These are phyloP conservation scores for Micromesistius poutassou DNA, from an alignment of 2,797 vertebrate genomes.

Conservation along the genomic window DNA sequence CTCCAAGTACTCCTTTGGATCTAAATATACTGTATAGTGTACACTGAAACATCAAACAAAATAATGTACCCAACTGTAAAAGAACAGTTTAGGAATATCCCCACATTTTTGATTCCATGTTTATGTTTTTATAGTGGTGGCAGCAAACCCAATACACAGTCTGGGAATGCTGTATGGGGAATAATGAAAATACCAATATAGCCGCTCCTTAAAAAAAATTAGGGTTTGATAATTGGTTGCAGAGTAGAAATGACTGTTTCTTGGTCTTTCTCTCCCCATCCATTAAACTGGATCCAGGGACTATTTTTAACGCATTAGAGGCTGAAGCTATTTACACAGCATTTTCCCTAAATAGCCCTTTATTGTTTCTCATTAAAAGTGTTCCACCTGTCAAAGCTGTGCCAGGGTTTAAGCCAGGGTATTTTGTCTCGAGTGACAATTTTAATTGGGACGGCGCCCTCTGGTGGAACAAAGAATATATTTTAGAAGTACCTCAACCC, in stretches of 20 bases:
- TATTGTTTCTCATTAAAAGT: slow-evolving; percentile 17
- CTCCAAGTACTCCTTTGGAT: background rate
- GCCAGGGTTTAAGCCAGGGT: background rate
- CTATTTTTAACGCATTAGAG: slow-evolving; percentile 1
- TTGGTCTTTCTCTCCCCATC: background rate
- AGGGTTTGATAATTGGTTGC: background rate
- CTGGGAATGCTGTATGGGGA: background rate
- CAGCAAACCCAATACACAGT: background rate
- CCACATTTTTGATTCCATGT: background rate
- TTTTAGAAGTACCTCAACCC: background rate
- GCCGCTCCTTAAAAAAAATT: background rate
- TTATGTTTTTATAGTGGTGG: background rate
- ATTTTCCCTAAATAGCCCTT: slow-evolving; percentile 19
- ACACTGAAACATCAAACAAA: background rate
- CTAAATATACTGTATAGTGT: background rate
- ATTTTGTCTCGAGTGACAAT: background rate
- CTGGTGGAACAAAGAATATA: slow-evolving; percentile 39
- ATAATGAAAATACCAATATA: background rate
- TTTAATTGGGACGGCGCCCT: slow-evolving; percentile 21
- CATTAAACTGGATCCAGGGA: background rate
- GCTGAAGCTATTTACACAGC: slow-evolving; percentile 13
- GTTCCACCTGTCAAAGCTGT: slow-evolving; percentile 18
- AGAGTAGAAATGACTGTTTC: background rate
- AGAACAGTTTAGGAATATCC: background rate
- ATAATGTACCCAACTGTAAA: background rate